Evolutionary conservation across 2,113 vertebrate species (phyloP), one percentile per base, ranked within the genome.

Genomic region (Genyomyrus donnyi): DNA sequence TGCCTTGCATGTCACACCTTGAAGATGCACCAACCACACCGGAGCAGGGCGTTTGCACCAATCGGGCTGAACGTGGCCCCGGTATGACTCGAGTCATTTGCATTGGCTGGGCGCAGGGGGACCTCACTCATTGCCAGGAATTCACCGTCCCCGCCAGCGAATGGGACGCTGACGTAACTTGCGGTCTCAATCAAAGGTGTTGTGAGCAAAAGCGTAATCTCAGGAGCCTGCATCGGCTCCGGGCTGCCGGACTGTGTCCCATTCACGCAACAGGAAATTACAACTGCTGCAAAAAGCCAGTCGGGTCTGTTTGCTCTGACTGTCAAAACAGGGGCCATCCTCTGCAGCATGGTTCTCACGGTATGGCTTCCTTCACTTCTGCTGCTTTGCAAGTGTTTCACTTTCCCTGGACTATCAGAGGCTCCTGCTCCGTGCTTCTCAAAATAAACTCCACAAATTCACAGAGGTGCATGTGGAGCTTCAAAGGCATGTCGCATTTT

Each of bases 161-260:
- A 53, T 35, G 27, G n/a, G 49, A 35, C 13, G 27, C 19, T 52
- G 85, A 87, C 85, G 85, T 5, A 87, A 27, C 21, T 48, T 11
- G 50, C 15, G 5, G 27, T 50, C 50, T 35, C 27, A 8, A 42
- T 87, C 85, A 56, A 87, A 87, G 85, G 50, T 19, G 85, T 31
- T 3, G 31, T 87, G 85, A 87, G 49, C 85, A 87, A 87, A 56
- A 87, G 85, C 85, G 31, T 31, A 53, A 87, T 87, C 85, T 87
- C 85, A 15, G 50, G 85, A 87, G 31, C 50, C 48, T 21, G 50
- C 31, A 19, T 50, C 17, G 21, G 48, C 42, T 53, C 83, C 7
- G 10, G n/a, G 85, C 27, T 9, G n/a, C 5, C 17, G 3, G 24
- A 13, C 49, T 48, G n/a, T 31, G 85, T 49, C 50, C 50, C 85